Conservation (phyloP, 2,113 vertebrate species). For the Cynocephalus volans region DNA sequence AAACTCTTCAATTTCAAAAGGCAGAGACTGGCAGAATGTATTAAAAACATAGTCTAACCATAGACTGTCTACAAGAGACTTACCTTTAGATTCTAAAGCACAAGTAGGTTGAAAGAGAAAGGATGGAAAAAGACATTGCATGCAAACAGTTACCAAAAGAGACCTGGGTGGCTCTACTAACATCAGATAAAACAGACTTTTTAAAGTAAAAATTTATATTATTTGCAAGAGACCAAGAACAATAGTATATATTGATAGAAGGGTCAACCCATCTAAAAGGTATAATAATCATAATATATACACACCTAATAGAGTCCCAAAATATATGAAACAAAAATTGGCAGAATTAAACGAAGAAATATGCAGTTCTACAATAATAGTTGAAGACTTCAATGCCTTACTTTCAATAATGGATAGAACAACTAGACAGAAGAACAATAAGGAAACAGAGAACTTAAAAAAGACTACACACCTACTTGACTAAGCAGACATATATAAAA, state of each 20-base stretch:
- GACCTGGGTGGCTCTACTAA: not conserved
- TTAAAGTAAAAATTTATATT: slow-evolving; percentile 24
- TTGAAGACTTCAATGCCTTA: not conserved
- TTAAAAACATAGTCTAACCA: not conserved
- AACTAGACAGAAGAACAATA: not conserved
- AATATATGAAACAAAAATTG: not conserved
- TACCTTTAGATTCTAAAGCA: not conserved
- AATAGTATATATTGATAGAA: not conserved
- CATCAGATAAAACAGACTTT: slow-evolving; percentile 30
- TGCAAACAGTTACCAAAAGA: not conserved
- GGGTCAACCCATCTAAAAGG: not conserved
- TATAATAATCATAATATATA: not conserved
- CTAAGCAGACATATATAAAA: not conserved
- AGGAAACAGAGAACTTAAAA: not conserved
- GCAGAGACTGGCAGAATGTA: not conserved
- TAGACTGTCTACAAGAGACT: not conserved
- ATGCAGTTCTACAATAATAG: not conserved
- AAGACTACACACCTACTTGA: not conserved
- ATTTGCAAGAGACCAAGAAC: not conserved
- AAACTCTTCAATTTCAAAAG: slow-evolving; percentile 3
- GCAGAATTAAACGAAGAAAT: not conserved
- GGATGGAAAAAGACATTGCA: not conserved
- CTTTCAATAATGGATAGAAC: not conserved
- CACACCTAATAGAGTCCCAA: not conserved
- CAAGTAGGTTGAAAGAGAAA: not conserved